Conservation (phyloP, 2,797 vertebrate genomes). For the Cynodonichthys magdalenae region DNA sequence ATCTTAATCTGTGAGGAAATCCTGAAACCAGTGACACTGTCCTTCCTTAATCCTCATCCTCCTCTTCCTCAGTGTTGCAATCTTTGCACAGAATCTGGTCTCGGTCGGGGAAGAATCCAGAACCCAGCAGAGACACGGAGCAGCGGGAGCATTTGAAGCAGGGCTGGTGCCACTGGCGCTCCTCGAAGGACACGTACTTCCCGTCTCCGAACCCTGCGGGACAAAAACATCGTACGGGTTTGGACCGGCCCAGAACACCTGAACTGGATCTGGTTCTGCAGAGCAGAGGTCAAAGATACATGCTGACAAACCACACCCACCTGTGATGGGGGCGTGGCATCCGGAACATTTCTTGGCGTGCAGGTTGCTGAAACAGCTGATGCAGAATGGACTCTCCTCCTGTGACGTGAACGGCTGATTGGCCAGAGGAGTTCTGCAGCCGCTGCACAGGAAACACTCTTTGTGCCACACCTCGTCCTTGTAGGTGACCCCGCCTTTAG, state of each 20-base stretch:
- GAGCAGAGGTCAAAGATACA: too few relatives aligned
- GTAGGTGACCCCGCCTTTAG: conserved; percentile 94
- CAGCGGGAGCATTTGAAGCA: conserved; percentile 98
- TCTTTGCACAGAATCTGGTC: conserved; percentile 92
- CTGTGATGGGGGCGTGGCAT: conserved; percentile 94
- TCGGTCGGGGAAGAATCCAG: conserved; percentile 92
- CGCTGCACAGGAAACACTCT: conserved; percentile 92
- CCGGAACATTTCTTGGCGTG: conserved; percentile 93
- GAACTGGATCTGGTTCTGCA: too few relatives aligned
- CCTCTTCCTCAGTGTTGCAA: conserved; percentile 86
- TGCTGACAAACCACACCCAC: conserved; percentile 64
- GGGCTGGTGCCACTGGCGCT: conserved; percentile 95
- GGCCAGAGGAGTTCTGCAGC: conserved; percentile 88
- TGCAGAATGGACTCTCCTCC: conserved; percentile 91
- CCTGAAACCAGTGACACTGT: background rate
- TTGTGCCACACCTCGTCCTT: conserved; percentile 94
- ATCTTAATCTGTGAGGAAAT: too few relatives aligned
- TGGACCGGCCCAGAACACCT: too few relatives aligned
- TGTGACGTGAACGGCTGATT: conserved; percentile 96
- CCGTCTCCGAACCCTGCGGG: conserved; percentile 91
- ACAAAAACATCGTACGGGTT: conserved; percentile 43
- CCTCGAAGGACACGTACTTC: conserved; percentile 95
- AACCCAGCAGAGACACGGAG: conserved; percentile 91
- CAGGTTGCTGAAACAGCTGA: conserved; percentile 93
- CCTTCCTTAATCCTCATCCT: conserved; percentile 30